Conservation (phyloP, 2,113 vertebrate species). For the Galbula dea region DNA sequence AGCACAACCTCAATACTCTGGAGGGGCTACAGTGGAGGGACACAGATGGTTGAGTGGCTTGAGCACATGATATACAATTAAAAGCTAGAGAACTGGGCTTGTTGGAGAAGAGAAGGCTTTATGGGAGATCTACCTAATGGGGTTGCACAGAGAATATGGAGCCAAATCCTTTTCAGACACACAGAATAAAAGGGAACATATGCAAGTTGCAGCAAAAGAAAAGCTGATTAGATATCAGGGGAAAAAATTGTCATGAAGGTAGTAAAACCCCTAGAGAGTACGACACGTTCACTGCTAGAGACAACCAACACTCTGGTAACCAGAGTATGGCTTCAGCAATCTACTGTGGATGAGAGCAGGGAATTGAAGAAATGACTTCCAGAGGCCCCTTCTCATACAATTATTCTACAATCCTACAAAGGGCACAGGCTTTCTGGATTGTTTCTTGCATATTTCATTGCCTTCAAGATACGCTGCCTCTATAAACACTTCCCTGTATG, state of each 20-base stretch:
- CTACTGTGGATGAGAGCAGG: not conserved
- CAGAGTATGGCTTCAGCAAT: not conserved
- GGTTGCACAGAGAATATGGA: fast-evolving
- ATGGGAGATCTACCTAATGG: not conserved
- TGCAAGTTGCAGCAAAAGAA: not conserved
- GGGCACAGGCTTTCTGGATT: not conserved
- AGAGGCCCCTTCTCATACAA: not conserved
- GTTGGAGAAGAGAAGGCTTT: not conserved
- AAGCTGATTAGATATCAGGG: not conserved
- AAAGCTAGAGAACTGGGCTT: not conserved
- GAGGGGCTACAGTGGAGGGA: not conserved
- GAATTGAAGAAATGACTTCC: not conserved
- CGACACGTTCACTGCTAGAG: not conserved
- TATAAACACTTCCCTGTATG: not conserved
- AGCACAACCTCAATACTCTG: not conserved
- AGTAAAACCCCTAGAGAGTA: not conserved
- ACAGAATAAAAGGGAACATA: not conserved
- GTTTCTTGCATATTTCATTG: not conserved
- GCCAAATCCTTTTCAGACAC: not conserved
- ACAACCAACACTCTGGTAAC: not conserved
- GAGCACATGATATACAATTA: fast-evolving
- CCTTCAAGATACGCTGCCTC: not conserved
- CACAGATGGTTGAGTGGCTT: not conserved
- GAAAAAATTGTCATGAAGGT: not conserved
- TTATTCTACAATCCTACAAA: not conserved